Evolutionary conservation across 2,888 invertebrate species (phyloP), one percentile per base, ranked within the genome.

Genomic region (Amblyteles armatorius): DNA sequence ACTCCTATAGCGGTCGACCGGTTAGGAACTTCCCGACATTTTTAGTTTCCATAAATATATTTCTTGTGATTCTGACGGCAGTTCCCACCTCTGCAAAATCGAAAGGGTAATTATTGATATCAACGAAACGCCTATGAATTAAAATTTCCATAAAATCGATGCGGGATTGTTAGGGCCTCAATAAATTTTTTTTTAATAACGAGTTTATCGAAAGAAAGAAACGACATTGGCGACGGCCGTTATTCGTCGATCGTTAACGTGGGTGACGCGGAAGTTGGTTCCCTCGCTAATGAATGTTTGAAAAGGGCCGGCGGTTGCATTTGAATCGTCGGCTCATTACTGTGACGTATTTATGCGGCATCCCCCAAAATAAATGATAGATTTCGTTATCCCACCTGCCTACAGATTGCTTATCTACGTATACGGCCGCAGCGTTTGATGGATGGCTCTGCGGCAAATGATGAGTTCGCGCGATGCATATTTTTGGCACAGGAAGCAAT

Each of bases 251-350:
- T 3, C 44, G 44, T 44, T 4, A 9, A 0, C 13, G 44, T 44
- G 3, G 44, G 44, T 16, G 3, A 22, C 11, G 57, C 22, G 2
- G 55, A 55, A 55, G 55, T 57, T 57, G 3, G 57, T 57, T 57
- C 11, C 26, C 22, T 26, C 22, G 13, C 57, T 57, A 57, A 57
- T 57, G 57, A 57, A 57, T 57, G 57, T 57, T 57, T 22, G 57
- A 26, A 57, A 57, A 57, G 11, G 57, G 11, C 57, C 26, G 22
- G 22, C 3, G 13, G 57, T 57, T 26, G 26, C 57, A 26, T 57
- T 57, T 26, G 22, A 26, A 57, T 57, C 22, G 57, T 57, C 26
- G 22, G 26, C 26, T 57, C 57, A 57, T 57, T 57, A 57, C 22
- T 4, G 57, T 26, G 26, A 57, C 26, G 57, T 57, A 57, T 57